These are phyloP conservation scores for Oryctolagus cuniculus DNA, from an alignment of 2,113 vertebrate species.

Conservation along the genomic window mOryCun1.1 NC_091444.1:99319501-99320000, in stretches of 20 bases:
- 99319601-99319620: slow-evolving; percentile 68
- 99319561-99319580: slow-evolving; percentile 70
- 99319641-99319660: slow-evolving; percentile 8
- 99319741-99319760: slow-evolving; percentile 75
- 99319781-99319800: slow-evolving; percentile 94
- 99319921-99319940: slow-evolving; percentile 98
- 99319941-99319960: slow-evolving; percentile 96
- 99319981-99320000: slow-evolving; percentile 98
- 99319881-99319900: slow-evolving; percentile 98
- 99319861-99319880: slow-evolving; percentile 98
- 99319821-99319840: slow-evolving; percentile 86
- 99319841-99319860: slow-evolving; percentile 94
- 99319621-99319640: slow-evolving; percentile 61
- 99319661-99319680: slow-evolving; percentile 78
- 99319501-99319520: slow-evolving; percentile 84
- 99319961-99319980: slow-evolving; percentile 95
- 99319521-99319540: slow-evolving; percentile 83
- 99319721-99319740: slow-evolving; percentile 70
- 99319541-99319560: slow-evolving; percentile 81
- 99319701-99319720: slow-evolving; percentile 64
- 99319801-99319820: slow-evolving; percentile 86
- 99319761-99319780: slow-evolving; percentile 96
- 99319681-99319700: slow-evolving; percentile 43
- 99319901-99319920: slow-evolving; percentile 99
- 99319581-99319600: slow-evolving; percentile 57